These are phyloP conservation scores for Piprites chloris DNA, from an alignment of 2,113 vertebrate genomes.

Conservation along the genomic window DNA sequence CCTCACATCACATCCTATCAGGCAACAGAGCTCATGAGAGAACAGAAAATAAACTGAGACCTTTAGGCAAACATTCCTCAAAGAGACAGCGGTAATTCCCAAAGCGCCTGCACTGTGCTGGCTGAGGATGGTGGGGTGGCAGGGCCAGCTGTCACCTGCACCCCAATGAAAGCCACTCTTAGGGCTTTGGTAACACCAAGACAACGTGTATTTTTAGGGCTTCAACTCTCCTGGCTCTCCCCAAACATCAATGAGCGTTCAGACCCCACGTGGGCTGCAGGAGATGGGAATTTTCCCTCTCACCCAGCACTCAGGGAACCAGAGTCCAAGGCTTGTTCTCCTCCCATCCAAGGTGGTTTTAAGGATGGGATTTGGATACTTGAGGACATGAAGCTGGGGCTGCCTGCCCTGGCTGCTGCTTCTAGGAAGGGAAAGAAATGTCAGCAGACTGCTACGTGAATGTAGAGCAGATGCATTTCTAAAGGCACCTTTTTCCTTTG, in stretches of 20 bases:
- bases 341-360: background rate
- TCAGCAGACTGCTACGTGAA: background rate
- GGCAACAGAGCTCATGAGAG: background rate
- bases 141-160: background rate
- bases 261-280: background rate
- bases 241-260: background rate
- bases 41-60: background rate
- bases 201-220: rapidly evolving
- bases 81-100: background rate
- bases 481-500: background rate
- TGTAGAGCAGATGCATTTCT: background rate
- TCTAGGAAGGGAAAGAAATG: background rate
- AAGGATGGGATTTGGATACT: background rate
- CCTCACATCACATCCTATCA: constrained; percentile 50
- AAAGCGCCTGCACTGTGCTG: rapidly evolving
- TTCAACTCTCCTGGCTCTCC: background rate
- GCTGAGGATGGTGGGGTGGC: background rate
- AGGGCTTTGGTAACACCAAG: background rate
- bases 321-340: background rate
- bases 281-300: background rate
- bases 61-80: background rate
- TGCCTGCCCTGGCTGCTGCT: background rate
- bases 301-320: background rate
- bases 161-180: background rate
- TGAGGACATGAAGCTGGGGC: no score